These are phyloP conservation scores for Fregata magnificens DNA, from an alignment of 2,113 vertebrate species.

Conservation along the genomic window DNA sequence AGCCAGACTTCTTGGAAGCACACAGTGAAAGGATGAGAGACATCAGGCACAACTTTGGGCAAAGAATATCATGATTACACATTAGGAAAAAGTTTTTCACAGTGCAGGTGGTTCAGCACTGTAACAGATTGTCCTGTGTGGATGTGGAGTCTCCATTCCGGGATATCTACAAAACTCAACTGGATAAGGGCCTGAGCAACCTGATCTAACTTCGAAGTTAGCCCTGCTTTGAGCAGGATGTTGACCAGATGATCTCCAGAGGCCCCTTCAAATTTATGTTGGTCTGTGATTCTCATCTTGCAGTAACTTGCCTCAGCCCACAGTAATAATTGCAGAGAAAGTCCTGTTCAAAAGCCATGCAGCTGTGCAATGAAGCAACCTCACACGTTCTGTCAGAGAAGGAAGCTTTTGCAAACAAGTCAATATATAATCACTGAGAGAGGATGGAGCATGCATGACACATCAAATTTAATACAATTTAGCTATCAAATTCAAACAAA, in stretches of 20 bases:
- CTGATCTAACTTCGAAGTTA: background rate
- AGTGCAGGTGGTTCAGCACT: background rate
- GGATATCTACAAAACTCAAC: background rate
- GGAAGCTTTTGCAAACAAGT: background rate
- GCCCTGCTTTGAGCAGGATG: background rate
- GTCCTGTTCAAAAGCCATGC: background rate
- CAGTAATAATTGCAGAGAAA: background rate
- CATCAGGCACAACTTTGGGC: background rate
- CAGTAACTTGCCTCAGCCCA: background rate
- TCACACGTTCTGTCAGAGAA: background rate
- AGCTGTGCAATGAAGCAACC: background rate
- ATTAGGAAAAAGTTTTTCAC: background rate
- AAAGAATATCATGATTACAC: background rate
- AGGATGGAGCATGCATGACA: background rate
- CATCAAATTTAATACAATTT: background rate
- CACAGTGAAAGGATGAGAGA: background rate
- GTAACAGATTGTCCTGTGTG: background rate
- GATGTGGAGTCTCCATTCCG: background rate
- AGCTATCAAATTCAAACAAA: background rate
- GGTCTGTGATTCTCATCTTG: background rate
- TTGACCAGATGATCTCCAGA: background rate
- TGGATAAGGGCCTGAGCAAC: background rate
- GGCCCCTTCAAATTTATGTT: background rate
- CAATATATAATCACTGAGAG: background rate
- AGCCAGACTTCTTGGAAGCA: background rate